A percentile compares a stretch with the other conserved stretches of the same genome.
These are phyloP conservation scores for Lacerta agilis DNA, from an alignment of 2,797 vertebrate species.

Conservation along the genomic window DNA sequence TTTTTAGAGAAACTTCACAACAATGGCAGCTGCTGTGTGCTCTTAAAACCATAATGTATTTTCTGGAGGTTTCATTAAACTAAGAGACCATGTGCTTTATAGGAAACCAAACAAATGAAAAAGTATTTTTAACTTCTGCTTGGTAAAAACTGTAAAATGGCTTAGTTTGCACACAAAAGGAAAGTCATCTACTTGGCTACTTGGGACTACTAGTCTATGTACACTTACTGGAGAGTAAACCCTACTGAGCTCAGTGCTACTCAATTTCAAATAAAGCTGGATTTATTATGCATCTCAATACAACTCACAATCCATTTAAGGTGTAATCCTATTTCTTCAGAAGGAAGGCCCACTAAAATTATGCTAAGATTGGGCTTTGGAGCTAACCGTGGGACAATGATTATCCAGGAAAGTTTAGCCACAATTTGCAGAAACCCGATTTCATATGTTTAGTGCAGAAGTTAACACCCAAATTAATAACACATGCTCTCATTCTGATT, in stretches of 20 bases:
- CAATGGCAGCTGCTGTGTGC: not conserved
- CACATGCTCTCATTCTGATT: not conserved
- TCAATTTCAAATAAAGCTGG: not conserved
- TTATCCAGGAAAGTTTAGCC: not conserved
- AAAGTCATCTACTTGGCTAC: too few relatives aligned
- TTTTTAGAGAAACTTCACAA: not conserved
- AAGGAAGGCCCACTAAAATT: not conserved
- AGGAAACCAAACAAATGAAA: not conserved
- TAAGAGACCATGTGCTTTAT: not conserved
- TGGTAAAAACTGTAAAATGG: too few relatives aligned
- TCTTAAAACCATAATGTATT: not conserved
- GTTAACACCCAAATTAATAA: not conserved
- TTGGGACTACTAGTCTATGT: too few relatives aligned
- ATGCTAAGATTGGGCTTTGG: not conserved
- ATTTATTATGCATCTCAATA: not conserved
- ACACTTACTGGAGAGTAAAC: too few relatives aligned
- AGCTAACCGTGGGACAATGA: not conserved
- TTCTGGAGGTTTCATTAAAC: not conserved
- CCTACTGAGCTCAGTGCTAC: not conserved
- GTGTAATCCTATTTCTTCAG: too few relatives aligned
- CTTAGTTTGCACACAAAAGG: too few relatives aligned
- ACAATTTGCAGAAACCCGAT: not conserved
- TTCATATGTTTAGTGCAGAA: not conserved
- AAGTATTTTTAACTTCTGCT: too few relatives aligned
- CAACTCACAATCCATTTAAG: too few relatives aligned